Conservation (phyloP, 92 coral and sea anemone species). For the Palythoa grandis region DNA sequence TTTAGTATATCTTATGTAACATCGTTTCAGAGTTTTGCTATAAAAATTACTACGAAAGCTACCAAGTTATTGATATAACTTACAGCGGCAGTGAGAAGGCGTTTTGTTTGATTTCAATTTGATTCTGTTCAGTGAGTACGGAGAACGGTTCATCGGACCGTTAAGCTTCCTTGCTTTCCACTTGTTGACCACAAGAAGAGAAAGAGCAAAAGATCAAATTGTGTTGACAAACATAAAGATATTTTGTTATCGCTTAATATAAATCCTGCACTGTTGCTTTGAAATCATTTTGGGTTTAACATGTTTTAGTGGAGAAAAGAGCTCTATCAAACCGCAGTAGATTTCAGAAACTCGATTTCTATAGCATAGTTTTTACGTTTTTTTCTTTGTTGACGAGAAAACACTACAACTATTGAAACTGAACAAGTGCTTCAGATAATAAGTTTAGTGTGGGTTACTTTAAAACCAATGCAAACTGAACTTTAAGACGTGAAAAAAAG, state of each 20-base stretch:
- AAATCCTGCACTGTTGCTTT: neutral
- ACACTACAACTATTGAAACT: too few relatives aligned
- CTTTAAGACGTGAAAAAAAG: neutral
- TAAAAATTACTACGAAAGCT: neutral
- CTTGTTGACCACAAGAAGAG: conserved; percentile 34
- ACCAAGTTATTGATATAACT: neutral
- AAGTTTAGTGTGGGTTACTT: too few relatives aligned
- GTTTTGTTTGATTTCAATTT: neutral
- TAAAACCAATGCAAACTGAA: neutral
- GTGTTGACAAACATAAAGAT: conserved; percentile 44
- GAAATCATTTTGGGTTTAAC: neutral
- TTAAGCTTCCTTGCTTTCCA: neutral
- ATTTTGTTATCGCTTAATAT: neutral
- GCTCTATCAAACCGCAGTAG: too few relatives aligned
- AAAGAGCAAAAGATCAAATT: conserved; percentile 70
- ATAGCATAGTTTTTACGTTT: too few relatives aligned
- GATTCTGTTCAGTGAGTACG: conserved; percentile 7
- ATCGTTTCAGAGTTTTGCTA: neutral
- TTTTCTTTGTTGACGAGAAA: too few relatives aligned
- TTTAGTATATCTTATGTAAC: neutral
- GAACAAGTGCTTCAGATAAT: too few relatives aligned
- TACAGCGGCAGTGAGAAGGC: neutral
- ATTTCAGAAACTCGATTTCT: too few relatives aligned
- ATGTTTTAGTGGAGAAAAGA: too few relatives aligned
- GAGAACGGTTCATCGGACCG: conserved; percentile 10